These are phyloP conservation scores for Dysdera silvatica DNA, from an alignment of 1,140 invertebrate genomes.

Conservation along the genomic window DNA sequence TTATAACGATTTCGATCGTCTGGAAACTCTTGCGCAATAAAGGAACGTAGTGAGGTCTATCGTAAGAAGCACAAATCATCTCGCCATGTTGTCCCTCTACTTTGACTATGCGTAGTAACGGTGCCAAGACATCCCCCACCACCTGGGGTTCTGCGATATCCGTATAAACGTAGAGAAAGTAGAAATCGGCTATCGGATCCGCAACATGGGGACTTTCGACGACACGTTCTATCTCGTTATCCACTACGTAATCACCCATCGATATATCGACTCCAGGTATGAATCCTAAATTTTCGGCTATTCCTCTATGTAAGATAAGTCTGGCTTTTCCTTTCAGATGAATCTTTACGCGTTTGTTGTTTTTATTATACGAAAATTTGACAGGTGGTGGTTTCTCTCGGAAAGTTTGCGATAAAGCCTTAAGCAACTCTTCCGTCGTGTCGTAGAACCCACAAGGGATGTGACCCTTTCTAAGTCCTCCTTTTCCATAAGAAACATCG, in stretches of 20 bases:
- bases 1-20: neutral
- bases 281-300: slow-evolving; percentile 1
- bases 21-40: neutral
- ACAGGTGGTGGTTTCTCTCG: neutral
- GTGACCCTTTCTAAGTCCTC: neutral
- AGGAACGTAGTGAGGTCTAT: neutral
- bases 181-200: neutral
- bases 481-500: neutral
- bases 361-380: neutral
- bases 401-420: neutral
- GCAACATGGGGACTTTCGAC: neutral
- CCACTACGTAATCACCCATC: too few relatives aligned
- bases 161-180: neutral
- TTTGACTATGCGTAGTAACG: neutral
- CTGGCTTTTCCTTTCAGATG: neutral
- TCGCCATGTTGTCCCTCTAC: neutral
- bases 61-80: neutral
- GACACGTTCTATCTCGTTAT: neutral
- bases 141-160: slow-evolving; percentile 7
- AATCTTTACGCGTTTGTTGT: neutral
- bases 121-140: neutral
- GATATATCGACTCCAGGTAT: neutral
- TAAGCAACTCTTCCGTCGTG: neutral
- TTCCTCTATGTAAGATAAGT: neutral
- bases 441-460: neutral